A percentile compares a stretch with the other conserved stretches of the same genome.
phyloP scores from a whole-genome alignment of 2,113 vertebrate species.

The Plectropomus leopardus region DNA sequence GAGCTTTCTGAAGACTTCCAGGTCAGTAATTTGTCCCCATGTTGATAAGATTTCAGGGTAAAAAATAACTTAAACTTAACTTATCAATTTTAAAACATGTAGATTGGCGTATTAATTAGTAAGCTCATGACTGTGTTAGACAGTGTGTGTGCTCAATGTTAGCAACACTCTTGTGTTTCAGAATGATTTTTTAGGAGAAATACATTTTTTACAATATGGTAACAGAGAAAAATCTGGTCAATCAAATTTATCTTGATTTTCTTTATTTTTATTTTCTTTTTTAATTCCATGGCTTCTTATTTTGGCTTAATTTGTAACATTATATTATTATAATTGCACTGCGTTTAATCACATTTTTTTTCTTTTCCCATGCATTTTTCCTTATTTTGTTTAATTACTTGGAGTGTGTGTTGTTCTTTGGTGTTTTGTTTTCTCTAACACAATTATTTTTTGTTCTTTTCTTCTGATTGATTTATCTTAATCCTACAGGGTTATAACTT shows the following conservation, averaged over 20 bases:
- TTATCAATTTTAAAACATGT: no score
- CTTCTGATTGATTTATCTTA: constrained; percentile 8
- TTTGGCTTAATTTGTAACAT: background rate
- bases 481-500: constrained; percentile 88
- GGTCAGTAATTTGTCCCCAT: constrained; percentile 80
- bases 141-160: background rate
- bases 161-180: background rate
- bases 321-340: background rate
- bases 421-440: background rate
- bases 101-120: no score
- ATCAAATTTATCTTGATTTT: background rate
- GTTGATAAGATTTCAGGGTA: background rate
- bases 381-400: background rate
- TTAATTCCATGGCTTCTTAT: background rate
- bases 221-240: background rate
- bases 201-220: no score
- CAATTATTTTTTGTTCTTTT: background rate
- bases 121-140: no score
- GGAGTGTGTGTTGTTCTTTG: background rate
- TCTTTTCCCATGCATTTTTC: background rate
- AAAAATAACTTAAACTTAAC: no score
- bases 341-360: background rate
- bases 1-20: constrained; percentile 96
- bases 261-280: no score
- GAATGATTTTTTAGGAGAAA: background rate